Evolutionary conservation across 2,113 vertebrate species (phyloP), one percentile per base, ranked within the genome.

Genomic region (Gobio gobio): DNA sequence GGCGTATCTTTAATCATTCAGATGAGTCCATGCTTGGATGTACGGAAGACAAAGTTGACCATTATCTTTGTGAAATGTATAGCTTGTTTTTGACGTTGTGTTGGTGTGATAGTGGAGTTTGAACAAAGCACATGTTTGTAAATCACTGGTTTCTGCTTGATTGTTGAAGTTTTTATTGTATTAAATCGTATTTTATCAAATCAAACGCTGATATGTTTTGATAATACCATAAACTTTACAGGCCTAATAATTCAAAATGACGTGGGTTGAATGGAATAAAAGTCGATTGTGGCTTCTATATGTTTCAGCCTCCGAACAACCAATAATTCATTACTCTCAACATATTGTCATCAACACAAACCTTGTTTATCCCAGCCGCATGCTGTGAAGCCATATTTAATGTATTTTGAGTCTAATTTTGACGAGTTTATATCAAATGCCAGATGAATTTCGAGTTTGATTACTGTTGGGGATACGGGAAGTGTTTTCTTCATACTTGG

Each of bases 1-100:
- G 74, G 77, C 45, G 10, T 51, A 54, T 82, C 82, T 86, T 86
- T 78, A 80, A 86, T 86, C 78, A 68, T 84, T 86, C 90, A 79
- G 87, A 91, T 92, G 73, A 82, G 91, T 92, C 93, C 73, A 16
- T 75, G n/a, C 13, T 89, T 87, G 81, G 59, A 75, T 74, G 68
- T 43, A 6, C 45, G 22, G 14, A 54, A 26, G 73, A 76, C 3
- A 26, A 33, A 54, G 4, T 76, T 29, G 66, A 70, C 3, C 22
- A 24, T 63, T 68, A 20, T 33, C 56, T 59, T 84, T 49, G 10
- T 26, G 5, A 80, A 36, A 24, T 51, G 16, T 20, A 7, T 20
- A 7, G 26, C 7, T 72, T 4, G 13, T 45, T 40, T 36, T 33
- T 16, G 20, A 73, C 84, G 91, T 84, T 84, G 43, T 36, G 33